A percentile compares a stretch with the other conserved stretches of the same genome.
These are phyloP conservation scores for Synanceia verrucosa DNA, from an alignment of 2,797 vertebrate genomes.

Conservation along the genomic window DNA sequence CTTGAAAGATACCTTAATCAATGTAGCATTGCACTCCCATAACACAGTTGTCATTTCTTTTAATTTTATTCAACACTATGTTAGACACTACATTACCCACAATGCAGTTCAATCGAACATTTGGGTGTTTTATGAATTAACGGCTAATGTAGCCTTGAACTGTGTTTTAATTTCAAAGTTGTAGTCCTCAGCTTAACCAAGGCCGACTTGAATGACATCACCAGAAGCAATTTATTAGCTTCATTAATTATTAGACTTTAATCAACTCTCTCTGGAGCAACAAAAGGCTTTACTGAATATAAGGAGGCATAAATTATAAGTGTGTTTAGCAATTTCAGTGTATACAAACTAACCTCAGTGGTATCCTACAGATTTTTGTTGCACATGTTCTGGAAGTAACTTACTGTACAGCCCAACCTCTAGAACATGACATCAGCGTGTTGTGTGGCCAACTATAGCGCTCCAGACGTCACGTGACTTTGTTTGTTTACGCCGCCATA, in stretches of 20 bases:
- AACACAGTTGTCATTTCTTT: background rate
- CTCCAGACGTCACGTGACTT: too few relatives aligned
- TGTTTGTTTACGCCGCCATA: too few relatives aligned
- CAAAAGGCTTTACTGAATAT: background rate
- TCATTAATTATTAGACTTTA: too few relatives aligned
- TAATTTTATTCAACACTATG: background rate
- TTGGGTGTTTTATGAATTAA: background rate
- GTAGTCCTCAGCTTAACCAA: background rate
- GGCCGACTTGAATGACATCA: background rate
- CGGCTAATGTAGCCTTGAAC: background rate
- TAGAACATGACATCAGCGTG: slow-evolving; percentile 24
- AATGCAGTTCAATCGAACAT: background rate
- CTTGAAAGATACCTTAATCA: background rate
- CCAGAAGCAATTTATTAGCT: slow-evolving; percentile 1
- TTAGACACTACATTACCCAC: background rate
- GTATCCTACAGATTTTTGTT: background rate
- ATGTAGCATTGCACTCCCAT: background rate
- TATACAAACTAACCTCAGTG: background rate
- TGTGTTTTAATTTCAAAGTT: background rate
- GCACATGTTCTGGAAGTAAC: slow-evolving; percentile 2
- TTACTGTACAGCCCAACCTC: background rate
- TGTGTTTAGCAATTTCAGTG: too few relatives aligned
- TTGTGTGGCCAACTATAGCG: background rate
- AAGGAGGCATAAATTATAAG: too few relatives aligned
- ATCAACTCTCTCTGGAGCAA: background rate